Percentiles rank a stretch among this genome's conserved stretches.
Conservation (phyloP, 2,888 invertebrate genomes). For the Fragum fragum region DNA sequence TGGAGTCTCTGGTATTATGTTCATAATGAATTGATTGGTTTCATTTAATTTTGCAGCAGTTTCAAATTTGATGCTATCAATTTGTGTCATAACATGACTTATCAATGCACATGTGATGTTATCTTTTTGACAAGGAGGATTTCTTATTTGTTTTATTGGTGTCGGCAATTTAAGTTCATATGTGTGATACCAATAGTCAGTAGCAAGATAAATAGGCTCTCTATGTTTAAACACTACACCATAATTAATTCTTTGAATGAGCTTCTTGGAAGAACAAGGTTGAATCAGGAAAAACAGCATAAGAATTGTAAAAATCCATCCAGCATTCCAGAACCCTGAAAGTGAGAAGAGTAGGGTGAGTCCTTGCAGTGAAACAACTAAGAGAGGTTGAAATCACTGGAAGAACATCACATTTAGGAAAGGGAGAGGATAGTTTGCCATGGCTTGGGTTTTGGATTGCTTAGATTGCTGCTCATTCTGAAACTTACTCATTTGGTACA, state of each 20-base stretch:
- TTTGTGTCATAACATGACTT: conserved; percentile 32
- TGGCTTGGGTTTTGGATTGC: too few species aligned
- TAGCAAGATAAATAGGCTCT: conserved; percentile 36
- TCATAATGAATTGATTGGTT: conserved; percentile 16
- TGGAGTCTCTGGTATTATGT: conserved; percentile 32
- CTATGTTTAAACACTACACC: conserved; percentile 40
- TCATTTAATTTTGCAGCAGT: conserved; percentile 22
- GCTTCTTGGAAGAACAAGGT: background rate
- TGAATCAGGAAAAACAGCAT: conserved; percentile 27
- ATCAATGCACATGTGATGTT: conserved; percentile 33
- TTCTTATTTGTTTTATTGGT: background rate
- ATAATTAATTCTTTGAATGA: conserved; percentile 53
- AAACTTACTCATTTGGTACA: too few species aligned
- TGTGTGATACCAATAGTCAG: conserved; percentile 56
- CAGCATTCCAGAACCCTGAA: conserved; percentile 36
- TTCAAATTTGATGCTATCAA: conserved; percentile 32
- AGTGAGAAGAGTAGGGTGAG: conserved; percentile 29
- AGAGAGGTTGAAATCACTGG: conserved; percentile 21
- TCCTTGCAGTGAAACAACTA: conserved; percentile 16
- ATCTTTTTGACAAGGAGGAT: conserved; percentile 19
- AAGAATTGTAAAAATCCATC: background rate
- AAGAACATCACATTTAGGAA: conserved; percentile 13
- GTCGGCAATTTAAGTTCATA: conserved; percentile 46
- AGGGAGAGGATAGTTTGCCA: too few species aligned
- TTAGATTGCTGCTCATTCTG: too few species aligned